A percentile compares a stretch with the other conserved stretches of the same genome.
These are phyloP conservation scores for Ceratina calcarata DNA, from an alignment of 1,140 invertebrate species.

Conservation along the genomic window DNA sequence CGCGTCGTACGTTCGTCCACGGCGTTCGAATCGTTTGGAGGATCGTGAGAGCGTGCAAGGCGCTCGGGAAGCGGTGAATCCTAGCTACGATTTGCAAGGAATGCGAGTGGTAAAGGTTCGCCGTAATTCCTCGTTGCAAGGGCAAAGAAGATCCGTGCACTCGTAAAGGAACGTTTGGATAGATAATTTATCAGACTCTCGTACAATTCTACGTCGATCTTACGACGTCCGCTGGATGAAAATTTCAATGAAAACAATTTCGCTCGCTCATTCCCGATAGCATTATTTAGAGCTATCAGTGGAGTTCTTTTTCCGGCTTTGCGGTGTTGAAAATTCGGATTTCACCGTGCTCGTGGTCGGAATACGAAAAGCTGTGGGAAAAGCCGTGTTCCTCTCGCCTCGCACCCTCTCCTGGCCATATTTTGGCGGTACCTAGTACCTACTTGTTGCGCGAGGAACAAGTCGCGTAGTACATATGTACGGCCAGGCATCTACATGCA, in stretches of 20 bases:
- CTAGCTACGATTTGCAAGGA: constrained; percentile 55
- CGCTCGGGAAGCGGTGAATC: constrained; percentile 54
- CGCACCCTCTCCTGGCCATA: constrained; percentile 64
- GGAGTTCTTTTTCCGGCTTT: constrained; percentile 10
- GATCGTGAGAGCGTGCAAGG: constrained; percentile 56
- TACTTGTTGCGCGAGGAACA: constrained; percentile 75
- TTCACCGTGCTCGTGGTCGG: neutral
- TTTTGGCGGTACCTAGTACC: constrained; percentile 71
- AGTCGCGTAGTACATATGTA: constrained; percentile 57
- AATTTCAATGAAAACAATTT: too few relatives aligned
- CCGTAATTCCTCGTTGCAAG: constrained; percentile 11
- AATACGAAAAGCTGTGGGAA: neutral
- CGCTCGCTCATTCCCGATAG: too few relatives aligned
- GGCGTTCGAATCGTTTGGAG: constrained; percentile 57
- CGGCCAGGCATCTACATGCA: constrained; percentile 41
- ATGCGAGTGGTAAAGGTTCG: constrained; percentile 43
- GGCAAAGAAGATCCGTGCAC: neutral
- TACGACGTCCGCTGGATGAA: too few relatives aligned
- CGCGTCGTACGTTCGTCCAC: constrained; percentile 28
- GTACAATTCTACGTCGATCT: too few relatives aligned
- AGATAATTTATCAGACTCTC: too few relatives aligned
- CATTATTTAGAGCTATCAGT: neutral
- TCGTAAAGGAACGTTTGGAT: too few relatives aligned
- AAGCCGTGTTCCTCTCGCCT: constrained; percentile 5
- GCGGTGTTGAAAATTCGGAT: constrained; percentile 3